These are phyloP conservation scores for Buathra laborator DNA, from an alignment of 2,888 invertebrate genomes.

Conservation along the genomic window DNA sequence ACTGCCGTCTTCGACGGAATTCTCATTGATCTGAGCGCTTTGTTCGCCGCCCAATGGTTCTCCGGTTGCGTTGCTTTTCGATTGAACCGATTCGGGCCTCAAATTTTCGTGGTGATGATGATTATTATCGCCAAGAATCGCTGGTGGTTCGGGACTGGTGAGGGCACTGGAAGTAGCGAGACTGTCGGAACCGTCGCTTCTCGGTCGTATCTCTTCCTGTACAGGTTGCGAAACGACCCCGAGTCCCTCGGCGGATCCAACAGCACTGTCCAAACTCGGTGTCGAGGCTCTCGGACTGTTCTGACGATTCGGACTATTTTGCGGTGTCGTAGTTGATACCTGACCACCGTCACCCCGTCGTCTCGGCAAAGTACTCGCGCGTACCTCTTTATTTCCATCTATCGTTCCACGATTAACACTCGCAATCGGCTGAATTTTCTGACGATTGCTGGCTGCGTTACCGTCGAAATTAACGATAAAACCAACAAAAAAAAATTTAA, in stretches of 20 bases:
- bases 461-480: not conserved
- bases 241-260: slow-evolving; percentile 88
- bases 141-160: slow-evolving; percentile 86
- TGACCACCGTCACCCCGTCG: slow-evolving; percentile 83
- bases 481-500: not conserved
- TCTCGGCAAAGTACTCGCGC: slow-evolving; percentile 83
- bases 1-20: slow-evolving; percentile 58
- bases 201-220: slow-evolving; percentile 78
- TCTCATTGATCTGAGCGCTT: slow-evolving; percentile 64
- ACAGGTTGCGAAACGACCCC: slow-evolving; percentile 74
- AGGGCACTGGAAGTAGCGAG: slow-evolving; percentile 86
- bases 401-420: slow-evolving; percentile 71
- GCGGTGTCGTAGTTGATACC: slow-evolving; percentile 72
- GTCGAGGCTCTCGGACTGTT: slow-evolving; percentile 85
- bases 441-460: slow-evolving; percentile 72
- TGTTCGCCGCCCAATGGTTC: slow-evolving; percentile 34
- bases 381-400: slow-evolving; percentile 76
- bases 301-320: slow-evolving; percentile 82
- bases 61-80: slow-evolving; percentile 25
- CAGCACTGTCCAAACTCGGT: slow-evolving; percentile 88
- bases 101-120: slow-evolving; percentile 40
- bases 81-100: slow-evolving; percentile 26
- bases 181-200: slow-evolving; percentile 86
- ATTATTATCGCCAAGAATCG: slow-evolving; percentile 51
- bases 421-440: slow-evolving; percentile 76